These are phyloP conservation scores for Drosophila grimshawi DNA, from an alignment of 1,140 invertebrate species.

Conservation along the genomic window DNA sequence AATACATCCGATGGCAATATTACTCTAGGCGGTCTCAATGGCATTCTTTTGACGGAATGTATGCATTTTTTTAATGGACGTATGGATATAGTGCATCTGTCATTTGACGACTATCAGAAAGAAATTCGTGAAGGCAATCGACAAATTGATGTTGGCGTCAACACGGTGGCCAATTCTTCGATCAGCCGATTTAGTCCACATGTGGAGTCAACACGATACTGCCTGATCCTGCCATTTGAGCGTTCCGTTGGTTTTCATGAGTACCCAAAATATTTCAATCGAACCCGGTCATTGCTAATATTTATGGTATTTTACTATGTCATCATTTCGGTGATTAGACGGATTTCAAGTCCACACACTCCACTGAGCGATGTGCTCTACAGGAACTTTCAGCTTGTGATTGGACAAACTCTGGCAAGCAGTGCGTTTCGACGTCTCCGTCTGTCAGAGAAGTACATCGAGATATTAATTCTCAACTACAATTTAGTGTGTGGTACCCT, in stretches of 20 bases:
- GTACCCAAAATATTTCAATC: background rate
- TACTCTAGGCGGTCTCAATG: slow-evolving; percentile 4
- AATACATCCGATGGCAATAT: slow-evolving; percentile 4
- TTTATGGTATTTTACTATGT: slow-evolving; percentile 1
- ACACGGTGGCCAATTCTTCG: background rate
- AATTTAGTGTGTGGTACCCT: background rate
- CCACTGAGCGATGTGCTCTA: background rate
- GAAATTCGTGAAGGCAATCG: background rate
- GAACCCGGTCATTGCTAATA: background rate
- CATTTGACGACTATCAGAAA: background rate
- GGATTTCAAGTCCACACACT: background rate
- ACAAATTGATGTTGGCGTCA: slow-evolving; percentile 4
- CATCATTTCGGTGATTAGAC: background rate
- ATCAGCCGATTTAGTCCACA: background rate
- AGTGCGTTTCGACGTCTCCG: background rate
- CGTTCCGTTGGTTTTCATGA: background rate
- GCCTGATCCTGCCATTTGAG: slow-evolving; percentile 12
- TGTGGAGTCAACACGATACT: background rate
- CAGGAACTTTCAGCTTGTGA: background rate
- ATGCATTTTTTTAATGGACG: background rate
- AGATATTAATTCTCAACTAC: background rate
- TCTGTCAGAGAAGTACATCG: background rate
- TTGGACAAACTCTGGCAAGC: background rate
- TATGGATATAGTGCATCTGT: background rate
- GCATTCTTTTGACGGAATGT: slow-evolving; percentile 3